A percentile compares a stretch with the other conserved stretches of the same genome.
phyloP scores from a whole-genome alignment of 2,888 invertebrate species.

The Gari tellinella region DNA sequence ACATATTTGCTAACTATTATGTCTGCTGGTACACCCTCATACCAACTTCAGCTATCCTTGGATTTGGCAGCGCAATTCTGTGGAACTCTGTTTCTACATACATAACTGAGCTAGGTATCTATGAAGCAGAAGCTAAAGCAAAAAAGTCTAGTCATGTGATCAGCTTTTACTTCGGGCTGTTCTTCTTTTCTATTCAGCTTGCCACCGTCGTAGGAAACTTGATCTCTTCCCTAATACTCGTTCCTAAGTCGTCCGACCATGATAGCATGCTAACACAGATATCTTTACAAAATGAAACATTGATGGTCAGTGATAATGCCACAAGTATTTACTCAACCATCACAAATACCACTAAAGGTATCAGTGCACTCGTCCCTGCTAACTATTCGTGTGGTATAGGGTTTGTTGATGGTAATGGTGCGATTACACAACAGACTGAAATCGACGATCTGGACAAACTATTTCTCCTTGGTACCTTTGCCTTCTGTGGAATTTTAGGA shows the following conservation, averaged over 20 bases:
- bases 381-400: constrained; percentile 66
- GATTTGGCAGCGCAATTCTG: constrained; percentile 75
- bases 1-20: constrained; percentile 76
- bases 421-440: constrained; percentile 29
- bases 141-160: constrained; percentile 70
- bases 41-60: constrained; percentile 75
- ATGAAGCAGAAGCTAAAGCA: constrained; percentile 70
- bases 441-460: constrained; percentile 70
- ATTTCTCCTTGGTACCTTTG: constrained; percentile 76
- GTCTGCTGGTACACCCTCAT: constrained; percentile 77
- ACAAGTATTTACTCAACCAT: neutral
- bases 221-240: constrained; percentile 77
- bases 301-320: neutral
- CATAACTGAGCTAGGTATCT: constrained; percentile 76
- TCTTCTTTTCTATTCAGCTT: constrained; percentile 78
- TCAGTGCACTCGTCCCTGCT: neutral
- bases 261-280: neutral
- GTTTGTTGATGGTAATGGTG: constrained; percentile 68
- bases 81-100: constrained; percentile 83
- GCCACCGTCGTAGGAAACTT: constrained; percentile 79
- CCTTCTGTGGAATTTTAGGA: constrained; percentile 69
- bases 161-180: constrained; percentile 80
- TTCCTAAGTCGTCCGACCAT: constrained; percentile 7
- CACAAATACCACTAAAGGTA: neutral
- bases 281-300: neutral